Base-by-base conservation (phyloP, 1,140 invertebrate genomes). In the Cotesia chilonis region DNA sequence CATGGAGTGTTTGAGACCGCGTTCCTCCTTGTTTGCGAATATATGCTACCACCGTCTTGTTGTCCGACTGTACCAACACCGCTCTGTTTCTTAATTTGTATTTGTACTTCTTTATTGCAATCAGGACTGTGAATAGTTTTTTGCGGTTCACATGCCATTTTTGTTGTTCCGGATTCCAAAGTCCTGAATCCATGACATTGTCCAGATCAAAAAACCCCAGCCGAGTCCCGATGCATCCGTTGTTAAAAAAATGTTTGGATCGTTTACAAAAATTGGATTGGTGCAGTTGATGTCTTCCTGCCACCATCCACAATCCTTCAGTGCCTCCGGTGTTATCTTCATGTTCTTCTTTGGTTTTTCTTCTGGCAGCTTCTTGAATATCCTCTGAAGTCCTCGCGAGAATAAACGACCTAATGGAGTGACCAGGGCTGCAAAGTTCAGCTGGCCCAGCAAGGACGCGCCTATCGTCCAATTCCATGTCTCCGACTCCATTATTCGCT, bases 51-150 rank as follows among this genome's bases (percentile, higher is more conserved):
- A 70, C 75, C 1, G 82, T 82, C 12, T 59, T 73, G 75, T 79
- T 84, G 82, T 85, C 82, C 63, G 75, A 79, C 61, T 84, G 83
- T 4, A 83, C 63, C 12, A 79, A 52, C 0, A 82, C 47, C 0
- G 74, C 67, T 10, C n/a, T 66, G n/a, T 69, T 35, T 52, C 10
- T 10, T 7, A 80, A 63, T 51, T 75, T 71, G 12, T 64, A 9
- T 7, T 75, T 51, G 63, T 75, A 59, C 2, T n/a, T 36, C 51
- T 75, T 28, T 7, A 85, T 52, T 1, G 73, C 79, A n/a, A 76
- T 41, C 14, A 74, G 63, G 12, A 84, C 77, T 4, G 79, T 77
- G 35, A 80, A 68, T 59, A 82, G 37, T 63, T 83, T 79, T 51
- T 82, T 82, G 4, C 68, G 47, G 57, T 83, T 83, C 72, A 73